Percentiles rank a stretch among this genome's conserved stretches.
Conservation (phyloP, 2,797 vertebrate genomes). For the Bradypodion pumilum region DNA sequence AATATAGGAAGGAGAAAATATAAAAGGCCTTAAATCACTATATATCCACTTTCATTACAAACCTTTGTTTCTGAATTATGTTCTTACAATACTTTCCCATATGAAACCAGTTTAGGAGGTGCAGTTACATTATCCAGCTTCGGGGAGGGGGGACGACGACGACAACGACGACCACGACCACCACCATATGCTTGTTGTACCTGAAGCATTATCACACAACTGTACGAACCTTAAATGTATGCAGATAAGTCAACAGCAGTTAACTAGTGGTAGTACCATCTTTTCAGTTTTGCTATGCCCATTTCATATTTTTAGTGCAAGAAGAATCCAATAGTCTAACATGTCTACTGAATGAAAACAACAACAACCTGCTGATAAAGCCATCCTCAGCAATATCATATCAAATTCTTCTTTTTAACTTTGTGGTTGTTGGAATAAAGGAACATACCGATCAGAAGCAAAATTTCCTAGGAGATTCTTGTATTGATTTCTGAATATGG, state of each 20-base stretch:
- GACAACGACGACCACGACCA: no score
- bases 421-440: not conserved
- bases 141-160: no score
- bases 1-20: no score
- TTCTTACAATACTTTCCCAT: not conserved
- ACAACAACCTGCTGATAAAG: not conserved
- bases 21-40: no score
- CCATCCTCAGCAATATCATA: not conserved
- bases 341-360: not conserved
- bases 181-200: not conserved
- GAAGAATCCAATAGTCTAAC: not conserved
- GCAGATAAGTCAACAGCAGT: not conserved
- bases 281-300: not conserved
- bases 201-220: not conserved
- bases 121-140: not conserved
- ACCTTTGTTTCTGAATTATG: not conserved
- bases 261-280: not conserved
- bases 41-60: not conserved
- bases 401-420: not conserved
- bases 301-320: not conserved
- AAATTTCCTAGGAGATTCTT: not conserved
- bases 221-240: slow-evolving; percentile 4
- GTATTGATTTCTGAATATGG: not conserved
- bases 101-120: not conserved
- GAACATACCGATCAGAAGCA: not conserved